Percentiles rank a stretch among this genome's conserved stretches.
Conservation (phyloP, 2,888 invertebrate species). For the Frankliniella fusca region DNA sequence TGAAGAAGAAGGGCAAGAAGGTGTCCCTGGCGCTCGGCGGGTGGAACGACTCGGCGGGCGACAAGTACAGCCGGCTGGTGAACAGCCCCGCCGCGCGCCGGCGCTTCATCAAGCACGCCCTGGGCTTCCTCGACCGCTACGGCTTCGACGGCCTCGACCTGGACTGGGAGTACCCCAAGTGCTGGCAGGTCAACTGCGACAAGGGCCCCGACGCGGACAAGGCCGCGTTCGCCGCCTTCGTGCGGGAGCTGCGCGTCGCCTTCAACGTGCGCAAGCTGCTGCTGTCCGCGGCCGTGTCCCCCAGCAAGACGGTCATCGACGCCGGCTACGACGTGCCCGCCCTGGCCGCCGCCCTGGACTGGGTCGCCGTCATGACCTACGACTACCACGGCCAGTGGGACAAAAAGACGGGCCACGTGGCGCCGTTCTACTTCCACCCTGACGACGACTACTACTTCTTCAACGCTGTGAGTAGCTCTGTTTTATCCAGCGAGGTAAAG, state of each 20-base stretch:
- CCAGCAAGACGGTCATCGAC: slow-evolving; percentile 82
- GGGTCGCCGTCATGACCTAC: slow-evolving; percentile 90
- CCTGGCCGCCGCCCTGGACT: slow-evolving; percentile 71
- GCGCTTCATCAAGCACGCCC: slow-evolving; percentile 68
- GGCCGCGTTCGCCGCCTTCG: slow-evolving; percentile 67
- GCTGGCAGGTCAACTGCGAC: slow-evolving; percentile 83
- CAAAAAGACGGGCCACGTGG: slow-evolving; percentile 84
- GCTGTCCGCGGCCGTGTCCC: slow-evolving; percentile 79
- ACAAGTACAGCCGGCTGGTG: slow-evolving; percentile 82
- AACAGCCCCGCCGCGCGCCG: slow-evolving; percentile 67
- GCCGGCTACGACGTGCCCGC: slow-evolving; percentile 77
- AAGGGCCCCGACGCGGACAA: slow-evolving; percentile 82
- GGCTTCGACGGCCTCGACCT: slow-evolving; percentile 90
- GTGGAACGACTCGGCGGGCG: slow-evolving; percentile 89
- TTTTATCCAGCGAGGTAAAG: too few species aligned
- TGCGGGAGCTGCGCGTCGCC: slow-evolving; percentile 65
- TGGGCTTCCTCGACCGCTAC: slow-evolving; percentile 73
- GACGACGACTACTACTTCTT: slow-evolving; percentile 77
- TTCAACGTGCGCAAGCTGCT: slow-evolving; percentile 59
- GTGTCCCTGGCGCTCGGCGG: slow-evolving; percentile 88
- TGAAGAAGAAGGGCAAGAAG: slow-evolving; percentile 74
- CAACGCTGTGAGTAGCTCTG: slow-evolving; percentile 70
- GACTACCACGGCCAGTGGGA: slow-evolving; percentile 92
- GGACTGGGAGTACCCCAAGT: slow-evolving; percentile 92
- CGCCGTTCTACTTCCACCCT: slow-evolving; percentile 76